Conservation (phyloP, 1,140 invertebrate genomes). For the Drosophila navojoa region DNA sequence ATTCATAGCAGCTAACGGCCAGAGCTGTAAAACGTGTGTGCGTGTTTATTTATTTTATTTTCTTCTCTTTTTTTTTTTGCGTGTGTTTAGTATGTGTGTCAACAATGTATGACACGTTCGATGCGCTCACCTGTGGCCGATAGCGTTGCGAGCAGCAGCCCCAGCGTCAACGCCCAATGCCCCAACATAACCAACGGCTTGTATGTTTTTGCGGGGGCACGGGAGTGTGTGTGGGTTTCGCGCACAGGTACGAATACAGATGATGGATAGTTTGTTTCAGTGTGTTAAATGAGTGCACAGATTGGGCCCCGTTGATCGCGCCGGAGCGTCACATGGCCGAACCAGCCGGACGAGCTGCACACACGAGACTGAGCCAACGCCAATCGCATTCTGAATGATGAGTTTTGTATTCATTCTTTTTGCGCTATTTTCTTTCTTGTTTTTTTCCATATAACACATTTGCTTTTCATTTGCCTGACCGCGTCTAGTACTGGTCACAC, state of each 20-base stretch:
- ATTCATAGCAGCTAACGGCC: conserved; percentile 76
- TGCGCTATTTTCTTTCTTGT: conserved; percentile 10
- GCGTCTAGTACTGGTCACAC: conserved; percentile 29
- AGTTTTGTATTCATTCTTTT: conserved; percentile 49
- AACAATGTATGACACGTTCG: conserved; percentile 32
- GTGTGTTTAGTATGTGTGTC: conserved; percentile 70
- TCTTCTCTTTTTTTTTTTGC: conserved; percentile 18
- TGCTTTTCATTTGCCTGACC: conserved; percentile 46
- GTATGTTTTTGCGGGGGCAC: neutral
- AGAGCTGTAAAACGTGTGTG: conserved; percentile 49
- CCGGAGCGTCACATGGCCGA: conserved; percentile 45
- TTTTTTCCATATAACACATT: conserved; percentile 52
- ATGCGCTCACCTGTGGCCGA: conserved; percentile 57
- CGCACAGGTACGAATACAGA: conserved; percentile 23
- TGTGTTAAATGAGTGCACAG: conserved; percentile 13
- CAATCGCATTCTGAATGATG: conserved; percentile 72
- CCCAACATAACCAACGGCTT: conserved; percentile 31
- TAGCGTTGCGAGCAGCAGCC: conserved; percentile 63
- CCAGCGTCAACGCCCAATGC: conserved; percentile 47
- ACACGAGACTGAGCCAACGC: conserved; percentile 65
- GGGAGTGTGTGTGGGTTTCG: neutral
- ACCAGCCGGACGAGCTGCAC: conserved; percentile 67
- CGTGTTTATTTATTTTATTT: neutral
- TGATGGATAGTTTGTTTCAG: conserved; percentile 11
- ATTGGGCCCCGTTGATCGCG: conserved; percentile 33